Evolutionary conservation across 2,113 vertebrate species (phyloP), one percentile per base, ranked within the genome.

Genomic region (Gorsachius goisagi): DNA sequence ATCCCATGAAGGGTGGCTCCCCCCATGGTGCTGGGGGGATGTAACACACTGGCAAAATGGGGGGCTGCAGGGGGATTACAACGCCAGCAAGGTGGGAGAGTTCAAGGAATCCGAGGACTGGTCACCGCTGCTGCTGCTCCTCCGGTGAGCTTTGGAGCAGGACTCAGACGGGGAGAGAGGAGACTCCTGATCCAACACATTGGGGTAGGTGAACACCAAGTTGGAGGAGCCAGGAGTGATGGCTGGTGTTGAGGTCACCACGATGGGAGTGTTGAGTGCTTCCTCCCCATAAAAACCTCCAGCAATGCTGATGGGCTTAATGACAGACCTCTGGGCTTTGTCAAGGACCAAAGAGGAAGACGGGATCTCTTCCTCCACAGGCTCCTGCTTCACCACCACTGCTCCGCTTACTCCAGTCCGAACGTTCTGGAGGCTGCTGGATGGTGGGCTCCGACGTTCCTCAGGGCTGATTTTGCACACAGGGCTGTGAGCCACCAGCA

Each of bases 101-200:
- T 99, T 99, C 98, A 99, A 99, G 96, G 99, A 99, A 98, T 99
- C 99, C 32, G 99, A 99, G 9, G 99, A 99, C 97, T 99, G 99
- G 97, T 99, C 99, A 45, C 99, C 99, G 1, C 99, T 99, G 99
- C 99, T 99, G 98, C 99, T 99, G 98, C 99, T 99, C 95, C 99
- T 99, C 93, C 99, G 99, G 96, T 99, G 99, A 85, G 99, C 99
- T 98, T 99, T 99, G 97, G 99, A 99, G 97, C 99, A 99, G 39
- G 99, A 99, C 98, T 99, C 99, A 0, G 99, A 99, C 12, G 99
- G 99, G 14, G 99, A 99, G 6, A 99, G 99, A 7, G 99, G 99
- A 64, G 99, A 99, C 89, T 99, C 99, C 44, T 99, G 99, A 98
- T 99, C 99, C 98, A 99, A 98, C 97, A 99, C 99, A 24, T 96